These are phyloP conservation scores for Apteryx mantelli DNA, from an alignment of 2,113 vertebrate genomes.

Conservation along the genomic window DNA sequence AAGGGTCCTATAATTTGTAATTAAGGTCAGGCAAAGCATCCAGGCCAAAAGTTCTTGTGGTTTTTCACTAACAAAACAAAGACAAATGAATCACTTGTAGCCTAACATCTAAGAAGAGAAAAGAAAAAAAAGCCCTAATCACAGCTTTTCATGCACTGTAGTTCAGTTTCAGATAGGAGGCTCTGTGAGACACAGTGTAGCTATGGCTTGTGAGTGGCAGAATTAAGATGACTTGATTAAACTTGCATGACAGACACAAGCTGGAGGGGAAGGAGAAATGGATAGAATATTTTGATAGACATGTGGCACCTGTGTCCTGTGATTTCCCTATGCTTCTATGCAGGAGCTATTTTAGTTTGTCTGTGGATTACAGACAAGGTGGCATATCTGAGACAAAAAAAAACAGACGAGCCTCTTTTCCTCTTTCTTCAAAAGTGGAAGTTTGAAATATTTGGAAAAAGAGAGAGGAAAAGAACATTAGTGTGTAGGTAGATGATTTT, in stretches of 20 bases:
- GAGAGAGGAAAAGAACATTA: not conserved
- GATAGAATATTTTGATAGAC: not conserved
- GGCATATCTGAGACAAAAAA: not conserved
- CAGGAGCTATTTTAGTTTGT: slow-evolving; percentile 22
- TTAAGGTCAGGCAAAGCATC: not conserved
- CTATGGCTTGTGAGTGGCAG: not conserved
- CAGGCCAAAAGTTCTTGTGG: not conserved
- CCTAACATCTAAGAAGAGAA: not conserved
- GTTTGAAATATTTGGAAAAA: not conserved
- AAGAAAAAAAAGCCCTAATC: not conserved
- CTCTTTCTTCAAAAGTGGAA: not conserved
- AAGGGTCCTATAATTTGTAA: not conserved
- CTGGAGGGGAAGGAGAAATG: not conserved
- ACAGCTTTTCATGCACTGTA: not conserved
- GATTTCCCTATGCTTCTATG: not conserved
- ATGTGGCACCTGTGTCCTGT: not conserved
- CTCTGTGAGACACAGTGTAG: not conserved
- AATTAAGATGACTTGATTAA: not conserved
- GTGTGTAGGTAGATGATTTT: not conserved
- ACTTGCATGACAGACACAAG: not conserved
- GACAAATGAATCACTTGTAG: not conserved
- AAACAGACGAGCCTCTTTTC: not conserved
- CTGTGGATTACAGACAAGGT: not conserved
- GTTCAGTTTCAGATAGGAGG: not conserved
- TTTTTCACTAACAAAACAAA: slow-evolving; percentile 1